A percentile compares a stretch with the other conserved stretches of the same genome.
phyloP scores from a whole-genome alignment of 2,113 vertebrate species.

The cat (Felis catus) region F.catus_Fca126_mat1.0 CM031419.1:158818001-158818500 shows the following conservation, averaged over 20 bases:
- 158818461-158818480: background rate
- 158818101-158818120: background rate
- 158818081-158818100: background rate
- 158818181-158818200: background rate
- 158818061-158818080: background rate
- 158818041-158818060: background rate
- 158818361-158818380: background rate
- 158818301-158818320: background rate
- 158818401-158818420: background rate
- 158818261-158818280: background rate
- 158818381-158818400: background rate
- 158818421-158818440: background rate
- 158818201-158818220: background rate
- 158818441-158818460: background rate
- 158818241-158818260: background rate
- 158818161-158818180: background rate
- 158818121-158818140: slow-evolving; percentile 15
- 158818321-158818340: background rate
- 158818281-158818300: background rate
- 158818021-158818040: background rate
- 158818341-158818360: background rate
- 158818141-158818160: background rate
- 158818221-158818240: background rate
- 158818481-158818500: background rate
- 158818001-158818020: background rate